A percentile compares a stretch with the other conserved stretches of the same genome.
Evolutionary conservation across 1,140 invertebrate genomes (phyloP).

Genomic region (Trichonephila inaurata): DNA sequence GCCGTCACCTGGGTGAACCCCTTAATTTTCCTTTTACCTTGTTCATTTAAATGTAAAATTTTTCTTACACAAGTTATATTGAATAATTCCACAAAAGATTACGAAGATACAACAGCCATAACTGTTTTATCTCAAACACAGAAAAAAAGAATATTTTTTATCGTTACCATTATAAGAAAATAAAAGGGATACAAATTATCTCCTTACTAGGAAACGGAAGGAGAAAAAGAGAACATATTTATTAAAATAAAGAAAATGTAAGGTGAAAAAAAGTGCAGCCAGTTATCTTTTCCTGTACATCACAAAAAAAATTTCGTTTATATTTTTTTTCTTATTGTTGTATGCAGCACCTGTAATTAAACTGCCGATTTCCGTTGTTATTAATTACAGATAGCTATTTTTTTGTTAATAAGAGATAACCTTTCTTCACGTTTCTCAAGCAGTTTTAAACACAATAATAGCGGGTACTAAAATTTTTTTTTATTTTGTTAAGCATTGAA

Average conservation of each 20-base stretch:
- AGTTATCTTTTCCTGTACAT: neutral
- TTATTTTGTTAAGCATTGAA: neutral
- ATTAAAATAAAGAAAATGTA: neutral
- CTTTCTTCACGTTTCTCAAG: neutral
- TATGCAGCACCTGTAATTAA: slow-evolving; percentile 27
- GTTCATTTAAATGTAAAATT: too few relatives aligned
- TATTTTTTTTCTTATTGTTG: neutral
- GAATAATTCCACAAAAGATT: slow-evolving; percentile 46
- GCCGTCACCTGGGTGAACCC: too few relatives aligned
- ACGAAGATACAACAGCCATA: neutral
- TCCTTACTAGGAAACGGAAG: too few relatives aligned
- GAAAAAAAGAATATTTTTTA: neutral
- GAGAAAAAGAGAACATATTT: too few relatives aligned
- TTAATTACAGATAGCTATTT: slow-evolving; percentile 29
- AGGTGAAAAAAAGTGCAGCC: neutral
- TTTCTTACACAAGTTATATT: slow-evolving; percentile 37
- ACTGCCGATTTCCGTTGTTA: neutral
- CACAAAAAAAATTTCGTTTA: neutral
- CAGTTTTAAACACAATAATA: neutral
- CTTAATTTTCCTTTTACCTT: too few relatives aligned
- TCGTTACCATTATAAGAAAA: neutral
- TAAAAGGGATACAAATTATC: neutral
- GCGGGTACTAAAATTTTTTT: neutral
- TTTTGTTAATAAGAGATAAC: neutral
- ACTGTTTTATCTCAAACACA: slow-evolving; percentile 20